These are phyloP conservation scores for Hyla sarda DNA, from an alignment of 2,113 vertebrate genomes.

Conservation along the genomic window DNA sequence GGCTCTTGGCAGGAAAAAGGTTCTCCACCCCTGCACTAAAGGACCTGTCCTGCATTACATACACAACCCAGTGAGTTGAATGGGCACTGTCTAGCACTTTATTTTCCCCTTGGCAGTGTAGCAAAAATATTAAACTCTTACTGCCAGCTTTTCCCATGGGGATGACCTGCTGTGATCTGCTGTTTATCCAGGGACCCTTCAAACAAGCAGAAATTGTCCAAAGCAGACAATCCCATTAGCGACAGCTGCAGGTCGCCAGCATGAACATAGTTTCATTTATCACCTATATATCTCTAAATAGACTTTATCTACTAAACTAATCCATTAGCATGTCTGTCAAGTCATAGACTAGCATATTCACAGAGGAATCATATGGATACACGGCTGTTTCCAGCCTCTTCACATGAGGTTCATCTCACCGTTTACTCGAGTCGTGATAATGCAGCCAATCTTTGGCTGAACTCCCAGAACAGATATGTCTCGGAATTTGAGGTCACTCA, in stretches of 20 bases:
- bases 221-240: not conserved
- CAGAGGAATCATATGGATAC: not conserved
- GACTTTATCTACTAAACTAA: not conserved
- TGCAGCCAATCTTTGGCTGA: not conserved
- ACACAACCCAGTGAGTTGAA: no score
- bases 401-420: not conserved
- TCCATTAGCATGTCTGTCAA: not conserved
- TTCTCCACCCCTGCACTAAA: no score
- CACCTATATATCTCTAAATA: not conserved
- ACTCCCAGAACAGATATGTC: not conserved
- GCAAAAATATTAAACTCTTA: not conserved
- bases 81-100: no score
- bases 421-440: constrained; percentile 11
- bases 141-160: not conserved
- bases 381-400: not conserved
- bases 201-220: not conserved
- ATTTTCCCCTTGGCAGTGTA: not conserved
- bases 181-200: not conserved
- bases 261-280: not conserved
- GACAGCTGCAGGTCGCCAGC: not conserved
- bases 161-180: not conserved
- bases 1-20: no score
- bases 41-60: no score
- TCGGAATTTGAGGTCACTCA: not conserved
- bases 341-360: not conserved